Conservation (phyloP, 1,140 invertebrate genomes). For the Epicauta chinensis region DNA sequence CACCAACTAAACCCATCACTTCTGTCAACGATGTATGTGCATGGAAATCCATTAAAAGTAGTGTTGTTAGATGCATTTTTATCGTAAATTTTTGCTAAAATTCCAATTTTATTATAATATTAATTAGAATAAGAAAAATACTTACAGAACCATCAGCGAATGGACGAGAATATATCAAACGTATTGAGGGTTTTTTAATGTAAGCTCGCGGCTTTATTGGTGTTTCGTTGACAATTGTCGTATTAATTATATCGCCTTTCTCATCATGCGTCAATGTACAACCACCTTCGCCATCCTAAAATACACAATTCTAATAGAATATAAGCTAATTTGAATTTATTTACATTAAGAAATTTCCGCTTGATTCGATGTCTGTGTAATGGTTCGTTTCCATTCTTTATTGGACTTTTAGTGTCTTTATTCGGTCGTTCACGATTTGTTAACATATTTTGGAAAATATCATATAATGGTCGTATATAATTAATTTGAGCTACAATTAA, state of each 20-base stretch:
- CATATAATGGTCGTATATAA: constrained; percentile 39
- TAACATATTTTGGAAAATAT: constrained; percentile 25
- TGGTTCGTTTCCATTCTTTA: constrained; percentile 6
- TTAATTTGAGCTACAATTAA: constrained; percentile 39
- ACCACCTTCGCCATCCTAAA: constrained; percentile 54
- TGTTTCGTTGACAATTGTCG: constrained; percentile 41
- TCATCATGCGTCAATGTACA: constrained; percentile 55
- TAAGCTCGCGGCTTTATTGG: constrained; percentile 32
- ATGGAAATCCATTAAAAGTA: constrained; percentile 63
- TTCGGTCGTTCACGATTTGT: constrained; percentile 4
- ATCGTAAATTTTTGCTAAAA: constrained; percentile 57
- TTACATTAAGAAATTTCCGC: constrained; percentile 38
- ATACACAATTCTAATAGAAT: neutral
- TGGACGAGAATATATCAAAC: constrained; percentile 47
- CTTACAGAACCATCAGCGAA: constrained; percentile 49
- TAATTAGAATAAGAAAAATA: constrained; percentile 3
- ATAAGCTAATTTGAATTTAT: constrained; percentile 2
- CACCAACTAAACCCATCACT: constrained; percentile 68
- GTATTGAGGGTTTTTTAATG: constrained; percentile 39
- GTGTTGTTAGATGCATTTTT: constrained; percentile 49
- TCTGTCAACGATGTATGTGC: constrained; percentile 59
- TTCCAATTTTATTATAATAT: neutral
- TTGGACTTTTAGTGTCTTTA: constrained; percentile 1
- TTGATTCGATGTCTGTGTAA: constrained; percentile 25
- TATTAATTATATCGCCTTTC: constrained; percentile 47